Conservation (phyloP, 1,140 invertebrate species). For the Bombus breviceps region DNA sequence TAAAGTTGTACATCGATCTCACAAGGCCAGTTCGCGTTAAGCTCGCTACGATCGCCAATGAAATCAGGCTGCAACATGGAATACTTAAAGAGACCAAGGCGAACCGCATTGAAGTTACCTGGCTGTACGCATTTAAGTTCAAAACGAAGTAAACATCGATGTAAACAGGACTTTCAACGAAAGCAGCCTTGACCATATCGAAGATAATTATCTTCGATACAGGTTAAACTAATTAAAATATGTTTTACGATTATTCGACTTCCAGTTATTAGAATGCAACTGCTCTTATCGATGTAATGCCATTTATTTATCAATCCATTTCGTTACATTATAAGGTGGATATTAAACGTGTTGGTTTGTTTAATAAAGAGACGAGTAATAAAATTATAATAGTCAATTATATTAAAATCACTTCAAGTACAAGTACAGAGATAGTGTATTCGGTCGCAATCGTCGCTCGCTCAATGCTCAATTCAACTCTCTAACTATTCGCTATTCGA, state of each 20-base stretch:
- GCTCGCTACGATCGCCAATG: constrained; percentile 25
- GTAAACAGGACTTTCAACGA: neutral
- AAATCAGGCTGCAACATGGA: constrained; percentile 44
- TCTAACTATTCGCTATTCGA: too few species aligned
- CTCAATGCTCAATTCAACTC: too few species aligned
- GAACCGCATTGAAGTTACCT: constrained; percentile 35
- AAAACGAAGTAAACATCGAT: constrained; percentile 34
- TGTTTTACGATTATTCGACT: neutral
- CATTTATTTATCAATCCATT: too few species aligned
- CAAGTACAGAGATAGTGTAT: too few species aligned
- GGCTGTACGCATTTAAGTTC: constrained; percentile 39
- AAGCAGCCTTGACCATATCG: constrained; percentile 12
- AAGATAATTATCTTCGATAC: neutral
- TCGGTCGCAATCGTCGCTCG: too few species aligned
- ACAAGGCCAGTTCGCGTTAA: constrained; percentile 7
- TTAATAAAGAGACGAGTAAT: too few species aligned
- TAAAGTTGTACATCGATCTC: constrained; percentile 50
- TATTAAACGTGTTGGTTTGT: too few species aligned
- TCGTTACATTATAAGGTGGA: too few species aligned
- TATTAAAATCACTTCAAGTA: too few species aligned
- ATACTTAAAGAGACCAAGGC: constrained; percentile 28
- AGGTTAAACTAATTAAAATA: neutral
- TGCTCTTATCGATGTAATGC: too few species aligned
- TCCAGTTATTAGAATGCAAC: too few species aligned
- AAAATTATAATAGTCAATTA: too few species aligned